Percentiles rank a stretch among this genome's conserved stretches.
Conservation (phyloP, 2,113 vertebrate species). For the Campylomormyrus numenius region DNA sequence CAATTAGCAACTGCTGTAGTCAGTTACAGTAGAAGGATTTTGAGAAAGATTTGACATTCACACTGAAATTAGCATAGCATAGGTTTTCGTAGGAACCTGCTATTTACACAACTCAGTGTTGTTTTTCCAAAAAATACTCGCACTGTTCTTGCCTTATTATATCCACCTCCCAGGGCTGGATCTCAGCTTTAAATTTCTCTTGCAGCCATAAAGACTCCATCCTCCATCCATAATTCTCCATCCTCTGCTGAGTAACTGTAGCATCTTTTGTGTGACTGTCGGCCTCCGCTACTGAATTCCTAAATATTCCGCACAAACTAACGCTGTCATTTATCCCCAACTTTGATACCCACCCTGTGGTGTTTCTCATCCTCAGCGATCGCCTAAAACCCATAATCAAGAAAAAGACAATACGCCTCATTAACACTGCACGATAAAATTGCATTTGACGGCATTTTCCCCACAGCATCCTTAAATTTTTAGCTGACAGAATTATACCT, state of each 20-base stretch:
- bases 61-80: not conserved
- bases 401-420: not conserved
- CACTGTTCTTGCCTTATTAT: not conserved
- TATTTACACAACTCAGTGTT: not conserved
- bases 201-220: not conserved
- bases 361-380: not conserved
- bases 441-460: not conserved
- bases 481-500: not conserved
- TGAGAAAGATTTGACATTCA: not conserved
- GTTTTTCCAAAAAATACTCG: not conserved
- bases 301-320: not conserved
- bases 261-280: not conserved
- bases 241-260: not conserved
- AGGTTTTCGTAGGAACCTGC: not conserved
- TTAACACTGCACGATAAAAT: not conserved
- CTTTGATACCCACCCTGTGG: not conserved
- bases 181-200: not conserved
- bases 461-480: not conserved
- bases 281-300: not conserved
- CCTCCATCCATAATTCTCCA: not conserved
- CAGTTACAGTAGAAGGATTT: not conserved
- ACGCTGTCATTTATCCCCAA: not conserved
- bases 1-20: not conserved
- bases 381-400: not conserved
- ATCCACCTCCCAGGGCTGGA: not conserved